These are phyloP conservation scores for Nerophis ophidion DNA, from an alignment of 2,113 vertebrate species.

Conservation along the genomic window DNA sequence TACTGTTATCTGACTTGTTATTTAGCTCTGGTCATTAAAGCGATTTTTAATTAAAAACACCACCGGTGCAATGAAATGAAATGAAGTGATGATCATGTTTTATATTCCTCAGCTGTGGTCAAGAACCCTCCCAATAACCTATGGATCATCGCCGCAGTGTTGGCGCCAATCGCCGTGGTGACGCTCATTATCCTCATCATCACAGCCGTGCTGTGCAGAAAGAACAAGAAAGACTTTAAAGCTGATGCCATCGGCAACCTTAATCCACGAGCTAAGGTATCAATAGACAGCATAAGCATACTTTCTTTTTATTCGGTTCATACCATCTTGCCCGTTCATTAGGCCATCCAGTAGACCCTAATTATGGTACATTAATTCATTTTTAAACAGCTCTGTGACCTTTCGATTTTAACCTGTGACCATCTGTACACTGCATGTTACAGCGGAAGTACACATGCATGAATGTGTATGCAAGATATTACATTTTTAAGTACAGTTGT, in stretches of 20 bases:
- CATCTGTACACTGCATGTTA: background rate
- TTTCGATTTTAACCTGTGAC: background rate
- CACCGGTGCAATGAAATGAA: constrained; percentile 5
- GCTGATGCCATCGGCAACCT: constrained; percentile 89
- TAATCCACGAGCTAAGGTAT: constrained; percentile 92
- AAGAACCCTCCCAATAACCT: constrained; percentile 97
- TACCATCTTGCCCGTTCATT: background rate
- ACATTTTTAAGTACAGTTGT: no score
- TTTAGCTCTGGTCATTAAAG: no score
- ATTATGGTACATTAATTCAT: no score
- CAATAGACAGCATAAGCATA: background rate
- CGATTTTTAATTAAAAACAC: background rate
- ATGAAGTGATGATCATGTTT: constrained; percentile 11
- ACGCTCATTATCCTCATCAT: constrained; percentile 96
- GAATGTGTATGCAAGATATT: no score
- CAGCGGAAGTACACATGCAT: no score
- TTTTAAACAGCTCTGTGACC: background rate
- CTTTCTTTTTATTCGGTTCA: background rate
- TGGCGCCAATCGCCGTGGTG: constrained; percentile 91
- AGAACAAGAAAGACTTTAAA: constrained; percentile 98
- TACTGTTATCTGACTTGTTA: no score
- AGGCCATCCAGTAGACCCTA: no score
- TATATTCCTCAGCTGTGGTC: constrained; percentile 80
- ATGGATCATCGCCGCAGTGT: constrained; percentile 94
- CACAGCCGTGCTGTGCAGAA: constrained; percentile 92